Conservation (phyloP, 2,797 vertebrate species). For the Argentina silus region DNA sequence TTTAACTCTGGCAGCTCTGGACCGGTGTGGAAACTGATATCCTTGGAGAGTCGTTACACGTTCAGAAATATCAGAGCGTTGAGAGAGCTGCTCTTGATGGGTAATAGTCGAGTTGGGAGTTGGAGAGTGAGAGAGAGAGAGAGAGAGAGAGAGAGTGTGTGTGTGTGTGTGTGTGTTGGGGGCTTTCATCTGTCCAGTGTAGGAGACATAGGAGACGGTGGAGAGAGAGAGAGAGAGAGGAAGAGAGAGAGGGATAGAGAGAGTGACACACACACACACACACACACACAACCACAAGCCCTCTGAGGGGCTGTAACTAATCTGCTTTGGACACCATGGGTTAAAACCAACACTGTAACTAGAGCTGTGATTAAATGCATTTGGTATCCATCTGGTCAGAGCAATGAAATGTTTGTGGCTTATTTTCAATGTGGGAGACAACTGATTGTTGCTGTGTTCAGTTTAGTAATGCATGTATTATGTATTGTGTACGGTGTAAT, state of each 20-base stretch:
- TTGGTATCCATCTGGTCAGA: background rate
- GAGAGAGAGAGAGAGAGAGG: background rate
- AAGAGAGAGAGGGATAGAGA: too few species aligned
- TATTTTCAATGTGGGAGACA: background rate
- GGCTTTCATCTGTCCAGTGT: background rate
- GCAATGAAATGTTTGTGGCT: background rate
- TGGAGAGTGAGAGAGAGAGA: background rate
- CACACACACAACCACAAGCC: background rate
- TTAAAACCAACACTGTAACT: constrained; percentile 4
- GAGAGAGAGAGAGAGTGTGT: background rate
- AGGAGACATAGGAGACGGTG: background rate
- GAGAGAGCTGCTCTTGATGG: constrained; percentile 26
- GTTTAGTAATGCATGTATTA: background rate
- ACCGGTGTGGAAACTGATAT: constrained; percentile 47
- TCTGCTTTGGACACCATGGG: background rate
- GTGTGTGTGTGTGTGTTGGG: background rate
- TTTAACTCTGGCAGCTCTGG: constrained; percentile 18
- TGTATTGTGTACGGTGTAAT: background rate
- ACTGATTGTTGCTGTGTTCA: background rate
- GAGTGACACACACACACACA: background rate
- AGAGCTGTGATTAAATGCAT: background rate
- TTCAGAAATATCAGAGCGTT: constrained; percentile 32
- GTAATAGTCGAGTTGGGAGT: background rate
- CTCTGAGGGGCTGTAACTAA: background rate
- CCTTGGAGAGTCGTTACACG: constrained; percentile 41